Evolutionary conservation across 1,140 invertebrate genomes (phyloP).

Genomic region (Drosophila ambigua): DNA sequence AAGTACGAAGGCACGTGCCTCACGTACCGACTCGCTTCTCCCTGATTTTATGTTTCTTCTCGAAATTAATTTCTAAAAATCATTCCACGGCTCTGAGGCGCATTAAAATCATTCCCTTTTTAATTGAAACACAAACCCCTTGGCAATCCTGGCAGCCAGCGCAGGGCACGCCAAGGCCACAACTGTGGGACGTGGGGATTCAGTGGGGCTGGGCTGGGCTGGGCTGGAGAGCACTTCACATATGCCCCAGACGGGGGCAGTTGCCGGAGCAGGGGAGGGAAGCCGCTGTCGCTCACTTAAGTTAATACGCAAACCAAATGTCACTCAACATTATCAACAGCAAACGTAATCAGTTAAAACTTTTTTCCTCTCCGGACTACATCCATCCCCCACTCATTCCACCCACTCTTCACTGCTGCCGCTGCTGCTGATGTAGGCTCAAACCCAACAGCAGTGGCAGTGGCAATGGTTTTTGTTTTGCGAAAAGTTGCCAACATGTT

Average conservation of each 20-base stretch:
- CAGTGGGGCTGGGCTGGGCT: background rate
- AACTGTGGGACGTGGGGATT: background rate
- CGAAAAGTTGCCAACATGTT: slow-evolving; percentile 74
- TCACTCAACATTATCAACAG: slow-evolving; percentile 79
- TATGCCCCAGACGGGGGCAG: background rate
- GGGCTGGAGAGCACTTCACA: background rate
- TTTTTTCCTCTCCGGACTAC: slow-evolving; percentile 38
- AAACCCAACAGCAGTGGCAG: slow-evolving; percentile 33
- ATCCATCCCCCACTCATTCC: slow-evolving; percentile 11
- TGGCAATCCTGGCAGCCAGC: slow-evolving; percentile 40
- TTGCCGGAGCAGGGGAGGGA: background rate
- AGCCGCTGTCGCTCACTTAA: slow-evolving; percentile 71
- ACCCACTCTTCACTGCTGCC: background rate
- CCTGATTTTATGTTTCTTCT: slow-evolving; percentile 8
- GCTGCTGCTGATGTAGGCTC: slow-evolving; percentile 46
- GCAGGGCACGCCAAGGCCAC: slow-evolving; percentile 18
- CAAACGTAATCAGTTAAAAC: slow-evolving; percentile 80
- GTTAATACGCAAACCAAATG: slow-evolving; percentile 80
- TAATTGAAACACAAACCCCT: slow-evolving; percentile 75
- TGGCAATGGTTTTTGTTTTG: slow-evolving; percentile 30
- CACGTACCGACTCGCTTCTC: too few relatives aligned
- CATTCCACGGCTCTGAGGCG: slow-evolving; percentile 23
- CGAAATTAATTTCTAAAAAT: slow-evolving; percentile 63
- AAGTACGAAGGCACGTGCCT: too few relatives aligned
- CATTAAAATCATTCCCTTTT: slow-evolving; percentile 71